Evolutionary conservation across 2,888 invertebrate species (phyloP).

Genomic region (Clitarchus hookeri): DNA sequence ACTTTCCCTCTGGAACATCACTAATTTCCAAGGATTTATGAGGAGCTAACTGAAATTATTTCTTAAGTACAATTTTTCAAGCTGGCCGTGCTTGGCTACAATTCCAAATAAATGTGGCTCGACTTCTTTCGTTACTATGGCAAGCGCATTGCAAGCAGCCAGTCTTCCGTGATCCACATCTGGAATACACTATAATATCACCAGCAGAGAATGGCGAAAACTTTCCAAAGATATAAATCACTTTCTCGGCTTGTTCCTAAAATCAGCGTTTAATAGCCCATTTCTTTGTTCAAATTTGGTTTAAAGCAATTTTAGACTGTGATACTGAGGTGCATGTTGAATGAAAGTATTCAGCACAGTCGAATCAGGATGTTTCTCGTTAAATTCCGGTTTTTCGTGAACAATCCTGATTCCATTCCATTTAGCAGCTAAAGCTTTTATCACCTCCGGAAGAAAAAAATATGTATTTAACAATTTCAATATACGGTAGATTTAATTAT

Average conservation of each 20-base stretch:
- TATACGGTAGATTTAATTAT: too few relatives aligned
- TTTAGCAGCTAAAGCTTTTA: too few relatives aligned
- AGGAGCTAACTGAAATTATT: constrained; percentile 12
- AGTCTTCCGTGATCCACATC: background rate
- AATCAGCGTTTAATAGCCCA: background rate
- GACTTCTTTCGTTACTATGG: background rate
- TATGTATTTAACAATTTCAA: too few relatives aligned
- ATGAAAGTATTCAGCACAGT: too few relatives aligned
- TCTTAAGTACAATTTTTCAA: constrained; percentile 10
- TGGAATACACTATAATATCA: background rate
- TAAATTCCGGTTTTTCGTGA: too few relatives aligned
- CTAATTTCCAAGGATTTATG: background rate
- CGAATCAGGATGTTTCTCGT: too few relatives aligned
- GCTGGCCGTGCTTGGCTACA: background rate
- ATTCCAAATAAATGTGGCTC: background rate
- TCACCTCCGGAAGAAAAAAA: too few relatives aligned
- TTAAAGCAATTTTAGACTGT: background rate
- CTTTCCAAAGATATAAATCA: background rate
- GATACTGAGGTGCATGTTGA: too few relatives aligned
- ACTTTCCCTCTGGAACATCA: background rate
- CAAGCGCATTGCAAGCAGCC: background rate
- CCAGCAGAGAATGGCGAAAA: background rate
- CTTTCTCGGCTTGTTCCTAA: constrained; percentile 3
- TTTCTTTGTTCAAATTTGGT: background rate
- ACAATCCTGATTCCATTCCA: too few relatives aligned